Conservation (phyloP, 2,113 vertebrate genomes). For the Corythornis madagascariensis region DNA sequence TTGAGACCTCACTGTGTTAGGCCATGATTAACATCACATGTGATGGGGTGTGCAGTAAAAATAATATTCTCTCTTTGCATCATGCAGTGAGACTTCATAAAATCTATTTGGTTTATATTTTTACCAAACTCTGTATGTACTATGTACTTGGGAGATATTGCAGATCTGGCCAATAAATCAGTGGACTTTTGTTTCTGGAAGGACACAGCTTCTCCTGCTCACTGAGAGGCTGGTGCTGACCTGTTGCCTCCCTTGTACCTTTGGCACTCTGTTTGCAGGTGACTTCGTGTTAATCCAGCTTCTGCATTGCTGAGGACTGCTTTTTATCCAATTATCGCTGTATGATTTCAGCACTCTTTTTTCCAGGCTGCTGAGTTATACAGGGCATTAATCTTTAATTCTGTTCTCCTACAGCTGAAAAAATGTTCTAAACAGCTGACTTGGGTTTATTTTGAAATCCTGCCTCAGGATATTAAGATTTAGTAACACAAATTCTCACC, state of each 20-base stretch:
- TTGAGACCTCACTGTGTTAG: too few relatives aligned
- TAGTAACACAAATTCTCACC: slow-evolving; percentile 40
- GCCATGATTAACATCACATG: fast-evolving
- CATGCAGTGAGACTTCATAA: fast-evolving
- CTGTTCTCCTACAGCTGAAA: background rate
- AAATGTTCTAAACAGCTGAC: background rate
- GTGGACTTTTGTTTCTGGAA: background rate
- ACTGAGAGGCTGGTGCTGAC: background rate
- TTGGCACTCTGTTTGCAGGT: too few relatives aligned
- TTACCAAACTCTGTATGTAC: background rate
- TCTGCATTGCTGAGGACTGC: background rate
- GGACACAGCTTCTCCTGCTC: background rate
- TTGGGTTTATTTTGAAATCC: slow-evolving; percentile 22
- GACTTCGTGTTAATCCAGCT: background rate
- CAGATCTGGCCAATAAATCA: background rate
- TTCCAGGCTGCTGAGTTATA: background rate
- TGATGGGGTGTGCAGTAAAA: background rate
- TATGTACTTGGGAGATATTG: background rate
- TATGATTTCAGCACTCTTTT: background rate
- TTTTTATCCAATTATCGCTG: background rate
- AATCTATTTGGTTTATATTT: background rate
- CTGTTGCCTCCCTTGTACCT: background rate
- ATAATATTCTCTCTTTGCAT: background rate
- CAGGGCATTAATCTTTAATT: background rate
- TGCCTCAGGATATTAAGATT: slow-evolving; percentile 30